A percentile compares a stretch with the other conserved stretches of the same genome.
Evolutionary conservation across 2,888 invertebrate genomes (phyloP).

Genomic region (Microdon myrmicae): DNA sequence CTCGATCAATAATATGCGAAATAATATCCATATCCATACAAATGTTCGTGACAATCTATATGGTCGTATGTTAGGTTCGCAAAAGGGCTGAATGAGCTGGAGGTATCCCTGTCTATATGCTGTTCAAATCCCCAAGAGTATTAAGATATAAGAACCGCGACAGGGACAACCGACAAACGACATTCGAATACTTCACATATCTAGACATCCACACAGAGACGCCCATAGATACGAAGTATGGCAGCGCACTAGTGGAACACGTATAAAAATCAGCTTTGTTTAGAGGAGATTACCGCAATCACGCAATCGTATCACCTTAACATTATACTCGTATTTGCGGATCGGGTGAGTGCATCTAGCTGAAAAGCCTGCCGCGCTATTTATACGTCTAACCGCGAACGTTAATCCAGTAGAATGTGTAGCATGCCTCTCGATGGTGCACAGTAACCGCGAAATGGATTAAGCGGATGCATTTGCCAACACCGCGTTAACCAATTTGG

Average conservation of each 20-base stretch:
- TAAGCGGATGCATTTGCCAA: slow-evolving; percentile 2
- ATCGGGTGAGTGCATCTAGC: slow-evolving; percentile 37
- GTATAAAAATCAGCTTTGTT: slow-evolving; percentile 43
- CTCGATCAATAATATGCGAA: slow-evolving; percentile 55
- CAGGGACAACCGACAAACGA: too few species aligned
- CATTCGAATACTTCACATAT: too few species aligned
- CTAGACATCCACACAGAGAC: too few species aligned
- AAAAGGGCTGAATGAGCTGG: too few species aligned
- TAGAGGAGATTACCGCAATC: slow-evolving; percentile 50
- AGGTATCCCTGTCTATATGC: slow-evolving; percentile 7
- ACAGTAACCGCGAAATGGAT: slow-evolving; percentile 9
- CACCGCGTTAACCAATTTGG: slow-evolving; percentile 22
- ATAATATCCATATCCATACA: slow-evolving; percentile 38
- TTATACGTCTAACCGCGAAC: slow-evolving; percentile 14
- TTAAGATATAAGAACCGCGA: slow-evolving; percentile 36
- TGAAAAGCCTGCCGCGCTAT: slow-evolving; percentile 30
- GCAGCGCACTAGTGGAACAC: slow-evolving; percentile 18
- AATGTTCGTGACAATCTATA: slow-evolving; percentile 24
- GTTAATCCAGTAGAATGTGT: slow-evolving; percentile 25
- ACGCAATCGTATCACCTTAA: slow-evolving; percentile 44
- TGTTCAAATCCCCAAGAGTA: slow-evolving; percentile 15
- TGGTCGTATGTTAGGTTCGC: background rate
- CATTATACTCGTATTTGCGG: slow-evolving; percentile 5
- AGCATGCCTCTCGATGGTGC: background rate
- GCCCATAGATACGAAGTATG: slow-evolving; percentile 2